Evolutionary conservation across 2,888 invertebrate genomes (phyloP).

Genomic region (Megaustenia siamemsis): DNA sequence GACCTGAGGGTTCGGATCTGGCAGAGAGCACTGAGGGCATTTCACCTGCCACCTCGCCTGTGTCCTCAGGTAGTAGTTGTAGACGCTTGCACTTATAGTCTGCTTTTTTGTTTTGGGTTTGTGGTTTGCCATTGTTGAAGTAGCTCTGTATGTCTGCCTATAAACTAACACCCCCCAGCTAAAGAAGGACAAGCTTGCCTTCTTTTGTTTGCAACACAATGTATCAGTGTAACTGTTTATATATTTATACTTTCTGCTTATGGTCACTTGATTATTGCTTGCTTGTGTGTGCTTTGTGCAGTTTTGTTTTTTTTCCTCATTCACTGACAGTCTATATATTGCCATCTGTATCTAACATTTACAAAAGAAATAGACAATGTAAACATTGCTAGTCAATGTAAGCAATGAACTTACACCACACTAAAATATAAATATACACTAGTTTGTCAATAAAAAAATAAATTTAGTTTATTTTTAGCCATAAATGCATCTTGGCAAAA

Average conservation of each 20-base stretch:
- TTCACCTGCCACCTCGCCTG: slow-evolving; percentile 54
- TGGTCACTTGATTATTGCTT: neutral
- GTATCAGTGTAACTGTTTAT: neutral
- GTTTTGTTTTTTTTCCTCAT: neutral
- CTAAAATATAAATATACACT: too few species aligned
- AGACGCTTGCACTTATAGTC: slow-evolving; percentile 31
- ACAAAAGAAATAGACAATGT: too few species aligned
- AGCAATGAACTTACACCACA: too few species aligned
- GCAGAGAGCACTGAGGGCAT: slow-evolving; percentile 54
- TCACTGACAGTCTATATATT: too few species aligned
- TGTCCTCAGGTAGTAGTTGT: slow-evolving; percentile 52
- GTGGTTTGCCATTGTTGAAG: slow-evolving; percentile 16
- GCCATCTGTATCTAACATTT: too few species aligned
- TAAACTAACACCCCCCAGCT: neutral
- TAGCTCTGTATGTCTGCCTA: neutral
- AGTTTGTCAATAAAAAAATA: too few species aligned
- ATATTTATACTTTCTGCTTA: neutral
- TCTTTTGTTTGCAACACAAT: neutral
- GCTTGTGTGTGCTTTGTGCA: slow-evolving; percentile 3
- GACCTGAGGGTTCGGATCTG: slow-evolving; percentile 56
- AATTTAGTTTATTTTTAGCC: too few species aligned
- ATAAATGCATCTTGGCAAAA: too few species aligned
- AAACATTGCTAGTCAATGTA: too few species aligned
- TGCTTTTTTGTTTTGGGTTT: slow-evolving; percentile 27
- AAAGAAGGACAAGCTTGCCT: neutral